Base-by-base conservation (phyloP, 2,113 vertebrate genomes). In the Cinclus cinclus region DNA sequence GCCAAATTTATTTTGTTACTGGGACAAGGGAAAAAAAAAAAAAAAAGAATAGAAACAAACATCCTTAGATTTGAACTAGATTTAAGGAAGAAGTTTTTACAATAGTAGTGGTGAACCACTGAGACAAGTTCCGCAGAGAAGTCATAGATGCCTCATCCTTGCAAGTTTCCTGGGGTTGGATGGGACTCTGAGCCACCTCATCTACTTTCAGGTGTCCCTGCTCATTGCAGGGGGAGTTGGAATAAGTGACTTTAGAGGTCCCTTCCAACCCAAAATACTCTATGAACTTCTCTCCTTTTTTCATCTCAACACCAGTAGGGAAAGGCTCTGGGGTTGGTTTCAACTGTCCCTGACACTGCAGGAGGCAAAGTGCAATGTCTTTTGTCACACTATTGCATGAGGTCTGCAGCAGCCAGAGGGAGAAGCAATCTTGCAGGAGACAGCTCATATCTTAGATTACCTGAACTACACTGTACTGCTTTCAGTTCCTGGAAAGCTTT, bases 241-340 rank as follows among this genome's bases (percentile, higher is more conserved):
- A 68, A 75, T 15, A 62, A 8, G 6, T 35, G n/a, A 47, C 7
- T 52, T 59, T 25, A n/a, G 39, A 46, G 15, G 10, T 46, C 33
- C 9, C 15, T 46, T 59, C 23, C 28, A 52, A 74, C 7, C 4
- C 53, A 67, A 60, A 82, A 53, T 41, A 46, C 25, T n/a, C 41
- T 52, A 10, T 25, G 2, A 82, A 52, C 12, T 87, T 83, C 55
- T 83, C 23, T 83, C 28, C 22, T 73, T 52, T 60, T 90, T 81
- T 33, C 39, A 58, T n/a, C 58, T 96, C 89, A 84, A 10, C 52
- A 78, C 70, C 42, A 94, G 83, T 17, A 94, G 19, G 84, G 89
- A 97, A 97, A 95, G 63, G 42, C 15, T 88, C 28, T 77, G 60
- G 53, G 44, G 82, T 96, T 96, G 60, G 74, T 80, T 75, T 55